phyloP scores from a whole-genome alignment of 1,140 invertebrate genomes.

The Scaptodrosophila lebanonensis region DNA sequence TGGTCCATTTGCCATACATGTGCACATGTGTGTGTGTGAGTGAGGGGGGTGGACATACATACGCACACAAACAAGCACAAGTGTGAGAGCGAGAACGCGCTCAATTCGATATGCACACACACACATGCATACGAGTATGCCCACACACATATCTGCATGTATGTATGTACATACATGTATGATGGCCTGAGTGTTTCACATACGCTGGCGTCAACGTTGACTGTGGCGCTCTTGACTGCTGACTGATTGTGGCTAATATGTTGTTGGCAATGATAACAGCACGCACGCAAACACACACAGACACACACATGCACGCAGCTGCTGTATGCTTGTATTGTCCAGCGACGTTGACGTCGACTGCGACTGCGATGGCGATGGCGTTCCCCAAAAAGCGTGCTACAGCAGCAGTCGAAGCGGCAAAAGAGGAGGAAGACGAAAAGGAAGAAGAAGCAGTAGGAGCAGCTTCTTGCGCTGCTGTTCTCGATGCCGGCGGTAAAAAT shows the following conservation, averaged over 20 bases:
- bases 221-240: constrained; percentile 20
- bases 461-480: background rate
- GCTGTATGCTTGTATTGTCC: constrained; percentile 22
- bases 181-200: constrained; percentile 5
- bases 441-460: background rate
- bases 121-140: no score
- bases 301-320: no score
- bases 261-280: background rate
- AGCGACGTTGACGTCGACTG: constrained; percentile 1
- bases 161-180: constrained; percentile 7
- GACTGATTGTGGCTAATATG: constrained; percentile 17
- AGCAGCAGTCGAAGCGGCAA: background rate
- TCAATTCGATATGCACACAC: no score
- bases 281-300: background rate
- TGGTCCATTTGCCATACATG: constrained; percentile 53
- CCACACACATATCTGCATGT: no score
- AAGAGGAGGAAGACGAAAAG: background rate
- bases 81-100: constrained; percentile 31
- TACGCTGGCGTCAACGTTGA: constrained; percentile 34
- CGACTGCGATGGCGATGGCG: background rate
- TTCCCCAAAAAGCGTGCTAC: constrained; percentile 16
- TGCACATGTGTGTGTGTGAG: background rate
- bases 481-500: background rate
- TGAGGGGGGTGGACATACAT: constrained; percentile 51
- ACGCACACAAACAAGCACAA: constrained; percentile 17